Conservation (phyloP, 1,140 invertebrate genomes). For the Dendrolimus punctatus region DNA sequence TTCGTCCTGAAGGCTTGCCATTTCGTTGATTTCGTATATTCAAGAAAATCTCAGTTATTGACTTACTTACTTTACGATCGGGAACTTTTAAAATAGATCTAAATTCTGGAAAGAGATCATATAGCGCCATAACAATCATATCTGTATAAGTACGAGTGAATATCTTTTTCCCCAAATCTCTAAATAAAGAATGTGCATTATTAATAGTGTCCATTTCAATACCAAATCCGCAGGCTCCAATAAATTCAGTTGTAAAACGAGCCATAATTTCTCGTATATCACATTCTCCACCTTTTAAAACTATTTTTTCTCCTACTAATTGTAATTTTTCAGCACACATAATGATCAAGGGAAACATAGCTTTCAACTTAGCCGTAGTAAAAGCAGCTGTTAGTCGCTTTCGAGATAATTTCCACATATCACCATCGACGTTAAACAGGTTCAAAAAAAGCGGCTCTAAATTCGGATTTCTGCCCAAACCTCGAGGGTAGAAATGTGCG, state of each 20-base stretch:
- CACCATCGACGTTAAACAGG: conserved; percentile 55
- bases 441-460: conserved; percentile 37
- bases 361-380: conserved; percentile 73
- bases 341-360: conserved; percentile 68
- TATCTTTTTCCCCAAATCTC: conserved; percentile 31
- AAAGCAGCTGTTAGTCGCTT: conserved; percentile 74
- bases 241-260: conserved; percentile 62
- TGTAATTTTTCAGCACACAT: conserved; percentile 55
- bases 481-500: conserved; percentile 31
- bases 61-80: too few species aligned
- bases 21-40: neutral
- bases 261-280: conserved; percentile 47
- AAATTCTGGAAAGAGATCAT: too few species aligned
- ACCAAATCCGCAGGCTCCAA: conserved; percentile 69
- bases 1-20: conserved; percentile 27
- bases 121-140: too few species aligned
- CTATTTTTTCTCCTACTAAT: conserved; percentile 26
- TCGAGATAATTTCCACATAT: conserved; percentile 73
- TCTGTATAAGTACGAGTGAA: too few species aligned
- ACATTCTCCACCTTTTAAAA: conserved; percentile 14
- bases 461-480: conserved; percentile 46
- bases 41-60: too few species aligned
- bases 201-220: conserved; percentile 64
- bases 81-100: too few species aligned
- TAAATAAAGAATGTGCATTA: conserved; percentile 64